Percentiles rank a stretch among this genome's conserved stretches.
phyloP scores from a whole-genome alignment of 2,797 vertebrate species.

The Ctenopoma kingsleyae region DNA sequence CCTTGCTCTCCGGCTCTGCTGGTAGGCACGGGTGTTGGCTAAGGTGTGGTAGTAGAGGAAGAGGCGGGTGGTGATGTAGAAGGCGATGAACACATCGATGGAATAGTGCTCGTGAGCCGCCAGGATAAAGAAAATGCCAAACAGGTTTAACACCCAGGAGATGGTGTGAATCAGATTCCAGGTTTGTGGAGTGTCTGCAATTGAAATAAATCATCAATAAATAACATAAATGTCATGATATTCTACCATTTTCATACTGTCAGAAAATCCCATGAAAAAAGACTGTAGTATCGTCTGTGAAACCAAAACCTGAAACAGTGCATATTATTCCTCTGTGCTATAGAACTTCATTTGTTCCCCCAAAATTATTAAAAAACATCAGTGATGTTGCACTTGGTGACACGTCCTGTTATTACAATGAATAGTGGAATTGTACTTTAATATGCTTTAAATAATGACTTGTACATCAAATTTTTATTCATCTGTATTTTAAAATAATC shows the following conservation, averaged over 20 bases:
- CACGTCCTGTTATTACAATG: neutral
- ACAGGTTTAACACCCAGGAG: conserved; percentile 97
- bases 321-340: neutral
- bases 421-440: neutral
- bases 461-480: neutral
- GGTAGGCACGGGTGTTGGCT: conserved; percentile 95
- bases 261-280: neutral
- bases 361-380: neutral
- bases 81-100: conserved; percentile 98
- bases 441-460: conserved; percentile 5
- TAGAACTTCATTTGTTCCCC: neutral
- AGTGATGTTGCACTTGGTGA: neutral
- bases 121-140: conserved; percentile 98
- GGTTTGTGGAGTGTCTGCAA: conserved; percentile 92
- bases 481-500: neutral
- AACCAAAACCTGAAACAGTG: neutral
- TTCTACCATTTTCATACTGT: neutral
- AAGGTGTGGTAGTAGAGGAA: conserved; percentile 97
- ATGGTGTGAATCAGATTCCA: conserved; percentile 98
- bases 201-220: neutral
- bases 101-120: conserved; percentile 98
- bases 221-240: neutral
- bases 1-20: conserved; percentile 93
- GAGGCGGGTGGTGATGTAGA: conserved; percentile 98
- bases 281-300: neutral